phyloP scores from a whole-genome alignment of 2,888 invertebrate genomes.

The Archips crataeganus region DNA sequence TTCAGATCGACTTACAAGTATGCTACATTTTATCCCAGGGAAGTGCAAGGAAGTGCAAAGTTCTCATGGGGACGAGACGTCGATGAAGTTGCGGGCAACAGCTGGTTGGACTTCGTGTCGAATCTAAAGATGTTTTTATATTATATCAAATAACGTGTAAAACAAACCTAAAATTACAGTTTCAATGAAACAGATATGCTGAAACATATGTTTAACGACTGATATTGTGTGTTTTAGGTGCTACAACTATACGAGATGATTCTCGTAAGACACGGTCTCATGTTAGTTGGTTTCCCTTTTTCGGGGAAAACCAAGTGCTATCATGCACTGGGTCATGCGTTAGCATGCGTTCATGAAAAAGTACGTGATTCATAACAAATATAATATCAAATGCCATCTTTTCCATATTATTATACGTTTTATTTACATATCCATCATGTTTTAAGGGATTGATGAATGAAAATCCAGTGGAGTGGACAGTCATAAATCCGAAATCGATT shows the following conservation, averaged over 20 bases:
- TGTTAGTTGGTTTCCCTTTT: slow-evolving; percentile 96
- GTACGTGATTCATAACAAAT: slow-evolving; percentile 62
- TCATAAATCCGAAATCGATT: slow-evolving; percentile 97
- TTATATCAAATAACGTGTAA: no score
- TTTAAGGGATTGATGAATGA: slow-evolving; percentile 90
- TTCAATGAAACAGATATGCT: no score
- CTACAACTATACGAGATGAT: slow-evolving; percentile 97
- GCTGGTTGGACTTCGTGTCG: no score
- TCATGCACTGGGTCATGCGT: slow-evolving; percentile 91
- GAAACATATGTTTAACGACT: no score
- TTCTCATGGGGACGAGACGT: no score
- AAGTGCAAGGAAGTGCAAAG: no score
- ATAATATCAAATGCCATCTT: neutral
- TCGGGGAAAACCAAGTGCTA: slow-evolving; percentile 97
- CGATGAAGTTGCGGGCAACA: no score
- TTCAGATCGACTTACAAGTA: no score
- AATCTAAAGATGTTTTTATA: no score
- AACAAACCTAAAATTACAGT: no score
- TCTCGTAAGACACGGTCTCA: slow-evolving; percentile 96
- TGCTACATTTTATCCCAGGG: no score
- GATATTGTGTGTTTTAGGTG: slow-evolving; percentile 57
- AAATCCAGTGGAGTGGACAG: slow-evolving; percentile 90
- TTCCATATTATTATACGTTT: neutral
- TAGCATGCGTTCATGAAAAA: slow-evolving; percentile 91
- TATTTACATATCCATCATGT: neutral